Evolutionary conservation across 2,113 vertebrate species (phyloP).

Genomic region (Malurus cyaneus): DNA sequence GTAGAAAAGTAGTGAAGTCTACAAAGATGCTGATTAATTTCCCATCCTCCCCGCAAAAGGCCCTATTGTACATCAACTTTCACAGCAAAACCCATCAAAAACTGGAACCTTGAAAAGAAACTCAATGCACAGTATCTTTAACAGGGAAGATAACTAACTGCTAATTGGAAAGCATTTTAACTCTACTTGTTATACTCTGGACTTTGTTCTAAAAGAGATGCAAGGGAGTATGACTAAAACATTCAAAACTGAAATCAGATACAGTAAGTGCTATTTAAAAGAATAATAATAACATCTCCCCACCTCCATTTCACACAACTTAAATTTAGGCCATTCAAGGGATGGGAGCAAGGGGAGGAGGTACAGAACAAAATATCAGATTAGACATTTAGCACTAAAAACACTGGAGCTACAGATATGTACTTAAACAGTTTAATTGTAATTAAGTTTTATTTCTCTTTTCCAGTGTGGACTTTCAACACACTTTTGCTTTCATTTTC

Average conservation of each 20-base stretch:
- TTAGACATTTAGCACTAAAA: not conserved
- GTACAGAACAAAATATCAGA: not conserved
- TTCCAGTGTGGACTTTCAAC: not conserved
- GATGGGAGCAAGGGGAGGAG: not conserved
- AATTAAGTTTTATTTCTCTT: not conserved
- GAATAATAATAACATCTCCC: not conserved
- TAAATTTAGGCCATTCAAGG: not conserved
- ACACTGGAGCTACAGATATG: not conserved
- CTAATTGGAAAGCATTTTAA: not conserved
- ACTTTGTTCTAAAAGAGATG: not conserved
- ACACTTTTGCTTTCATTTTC: not conserved
- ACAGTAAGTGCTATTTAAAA: not conserved
- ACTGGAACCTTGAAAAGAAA: not conserved
- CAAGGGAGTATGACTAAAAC: not conserved
- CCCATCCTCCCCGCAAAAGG: not conserved
- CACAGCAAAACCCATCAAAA: not conserved
- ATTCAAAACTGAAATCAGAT: not conserved
- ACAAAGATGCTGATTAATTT: not conserved
- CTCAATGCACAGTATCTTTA: not conserved
- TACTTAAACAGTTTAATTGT: not conserved
- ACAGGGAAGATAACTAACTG: not conserved
- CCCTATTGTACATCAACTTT: not conserved
- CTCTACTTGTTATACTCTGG: not conserved
- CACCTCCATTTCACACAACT: not conserved
- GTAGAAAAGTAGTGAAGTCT: not conserved